Percentiles rank a stretch among this genome's conserved stretches.
These are phyloP conservation scores for Orthonychiurus folsomi DNA, from an alignment of 2,888 invertebrate genomes.

Conservation along the genomic window DNA sequence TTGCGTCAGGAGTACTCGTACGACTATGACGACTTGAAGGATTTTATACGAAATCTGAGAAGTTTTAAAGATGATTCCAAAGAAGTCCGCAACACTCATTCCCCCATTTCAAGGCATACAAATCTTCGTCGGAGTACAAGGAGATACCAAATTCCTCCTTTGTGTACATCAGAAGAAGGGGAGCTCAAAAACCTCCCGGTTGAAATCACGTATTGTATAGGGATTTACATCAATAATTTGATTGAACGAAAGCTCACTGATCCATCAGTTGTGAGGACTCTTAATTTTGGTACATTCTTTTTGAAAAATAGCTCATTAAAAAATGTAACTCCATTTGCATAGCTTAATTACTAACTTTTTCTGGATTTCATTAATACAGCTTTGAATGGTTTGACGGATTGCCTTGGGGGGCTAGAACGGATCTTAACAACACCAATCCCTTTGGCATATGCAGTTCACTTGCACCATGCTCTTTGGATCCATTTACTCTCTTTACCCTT, in stretches of 20 bases:
- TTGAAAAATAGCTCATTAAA: background rate
- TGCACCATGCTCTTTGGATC: conserved; percentile 13
- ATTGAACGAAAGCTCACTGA: background rate
- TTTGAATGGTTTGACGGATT: background rate
- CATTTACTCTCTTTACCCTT: conserved; percentile 10
- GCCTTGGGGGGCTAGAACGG: conserved; percentile 8
- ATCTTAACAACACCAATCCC: conserved; percentile 10
- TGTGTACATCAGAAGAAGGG: background rate
- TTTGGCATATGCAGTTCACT: conserved; percentile 9
- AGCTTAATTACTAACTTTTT: conserved; percentile 7
- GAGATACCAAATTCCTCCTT: background rate
- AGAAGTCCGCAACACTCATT: background rate
- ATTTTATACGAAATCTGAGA: background rate
- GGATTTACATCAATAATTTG: conserved; percentile 4
- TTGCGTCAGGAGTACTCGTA: conserved; percentile 5
- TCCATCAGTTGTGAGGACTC: background rate
- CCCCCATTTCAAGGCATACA: background rate
- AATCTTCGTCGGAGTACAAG: background rate
- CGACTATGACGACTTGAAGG: conserved; percentile 8
- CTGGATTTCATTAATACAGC: conserved; percentile 2
- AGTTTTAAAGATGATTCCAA: background rate
- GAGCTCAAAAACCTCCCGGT: background rate
- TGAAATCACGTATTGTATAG: background rate
- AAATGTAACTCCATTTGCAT: background rate
- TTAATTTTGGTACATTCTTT: conserved; percentile 2